phyloP scores from a whole-genome alignment of 2,888 invertebrate genomes.

The Polyommatus iphigenia region DNA sequence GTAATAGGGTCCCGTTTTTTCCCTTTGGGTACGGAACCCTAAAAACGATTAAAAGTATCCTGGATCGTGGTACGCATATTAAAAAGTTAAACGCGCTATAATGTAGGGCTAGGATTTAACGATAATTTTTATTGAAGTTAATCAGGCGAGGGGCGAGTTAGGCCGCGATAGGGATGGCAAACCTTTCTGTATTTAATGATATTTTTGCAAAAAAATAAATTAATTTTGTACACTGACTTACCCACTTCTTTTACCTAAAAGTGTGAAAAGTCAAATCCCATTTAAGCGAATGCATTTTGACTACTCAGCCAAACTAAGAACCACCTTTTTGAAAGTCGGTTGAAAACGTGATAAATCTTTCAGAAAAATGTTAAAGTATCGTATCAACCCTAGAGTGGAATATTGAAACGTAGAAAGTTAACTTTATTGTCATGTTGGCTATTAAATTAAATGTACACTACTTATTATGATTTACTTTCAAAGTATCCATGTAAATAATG shows the following conservation, averaged over 20 bases:
- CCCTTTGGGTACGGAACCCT: too few relatives aligned
- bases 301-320: too few relatives aligned
- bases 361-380: neutral
- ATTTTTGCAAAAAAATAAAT: too few relatives aligned
- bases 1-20: too few relatives aligned
- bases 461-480: constrained; percentile 2
- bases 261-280: too few relatives aligned
- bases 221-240: too few relatives aligned
- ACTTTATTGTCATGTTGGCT: constrained; percentile 16
- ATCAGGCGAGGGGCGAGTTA: neutral
- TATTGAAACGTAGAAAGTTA: neutral
- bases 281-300: too few relatives aligned
- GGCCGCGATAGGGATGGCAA: neutral
- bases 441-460: constrained; percentile 2
- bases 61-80: constrained; percentile 33
- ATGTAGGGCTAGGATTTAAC: constrained; percentile 34
- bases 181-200: too few relatives aligned
- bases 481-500: neutral
- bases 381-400: neutral
- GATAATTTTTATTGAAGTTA: constrained; percentile 3
- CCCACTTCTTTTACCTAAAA: too few relatives aligned
- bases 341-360: neutral
- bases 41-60: constrained; percentile 38
- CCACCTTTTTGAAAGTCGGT: too few relatives aligned
- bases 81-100: constrained; percentile 33